Base-by-base conservation (phyloP, 2,113 vertebrate genomes). In the Misgurnus mizolepis region DNA sequence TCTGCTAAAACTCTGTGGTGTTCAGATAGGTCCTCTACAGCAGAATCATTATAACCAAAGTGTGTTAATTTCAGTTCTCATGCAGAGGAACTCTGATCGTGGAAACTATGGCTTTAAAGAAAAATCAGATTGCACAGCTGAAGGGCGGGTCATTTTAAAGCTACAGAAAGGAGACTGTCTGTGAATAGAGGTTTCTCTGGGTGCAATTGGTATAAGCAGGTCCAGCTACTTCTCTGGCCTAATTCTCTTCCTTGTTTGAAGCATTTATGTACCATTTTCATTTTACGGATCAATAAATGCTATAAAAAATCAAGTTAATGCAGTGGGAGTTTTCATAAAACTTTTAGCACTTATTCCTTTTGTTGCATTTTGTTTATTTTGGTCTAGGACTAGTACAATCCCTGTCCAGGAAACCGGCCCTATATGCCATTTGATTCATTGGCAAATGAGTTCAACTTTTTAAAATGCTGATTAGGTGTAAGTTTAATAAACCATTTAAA, bases 21-120 rank as follows among this genome's bases (percentile, higher is more conserved):
- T 47, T 47, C 45, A 8, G 10, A 7, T 7, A 34, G 27, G 27
- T 34, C 27, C 27, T 34, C 27, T 34, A 34, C 27, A 34, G 27
- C 27, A 34, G 27, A 34, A 34, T 4, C 45, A 47, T 8, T 47
- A 7, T 47, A 47, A 7, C 45, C 10, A 10, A 10, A 8, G 78
- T 87, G 47, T 88, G 88, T 81, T 15, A 86, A 74, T 88, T 90
- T 22, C 53, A 82, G 56, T 74, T 89, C 83, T 40, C 83, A 27
- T 47, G 45, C 45, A 47, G 7, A 7, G 7, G 6, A 27, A 68
- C 49, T 43, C 62, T 9, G 15, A 75, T 0, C 1, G 40, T 80
- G 77, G 84, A 73, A 34, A 78, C 2, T 5, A 22, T 85, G 34
- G 64, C 70, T 12, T 74, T 85, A 68, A 47, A 10, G 41, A 67